Evolutionary conservation across 2,797 vertebrate species (phyloP).

Genomic region (Danio albolineatus): DNA sequence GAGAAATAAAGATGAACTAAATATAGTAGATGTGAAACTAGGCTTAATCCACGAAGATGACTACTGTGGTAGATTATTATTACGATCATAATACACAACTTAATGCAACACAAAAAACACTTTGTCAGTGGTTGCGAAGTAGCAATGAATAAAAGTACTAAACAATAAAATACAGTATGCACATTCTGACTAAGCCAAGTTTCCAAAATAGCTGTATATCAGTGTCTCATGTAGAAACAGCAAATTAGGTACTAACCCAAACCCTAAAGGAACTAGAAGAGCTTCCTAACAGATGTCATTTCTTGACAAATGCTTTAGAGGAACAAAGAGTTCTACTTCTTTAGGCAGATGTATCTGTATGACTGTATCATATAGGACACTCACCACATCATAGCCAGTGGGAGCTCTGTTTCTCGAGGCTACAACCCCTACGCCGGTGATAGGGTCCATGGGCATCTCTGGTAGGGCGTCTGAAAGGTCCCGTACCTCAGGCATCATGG

Average conservation of each 20-base stretch:
- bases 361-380: conserved; percentile 51
- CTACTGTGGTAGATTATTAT: no score
- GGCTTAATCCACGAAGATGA: no score
- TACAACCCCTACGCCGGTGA: conserved; percentile 94
- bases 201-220: no score
- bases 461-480: conserved; percentile 94
- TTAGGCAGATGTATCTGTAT: not conserved
- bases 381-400: conserved; percentile 94
- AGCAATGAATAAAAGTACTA: no score
- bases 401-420: conserved; percentile 93
- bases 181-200: no score
- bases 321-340: conserved; percentile 2
- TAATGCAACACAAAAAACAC: no score
- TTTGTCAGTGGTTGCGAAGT: no score
- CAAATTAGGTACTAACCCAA: not conserved
- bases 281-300: not conserved
- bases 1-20: no score
- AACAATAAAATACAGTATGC: no score
- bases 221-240: not conserved
- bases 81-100: no score
- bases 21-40: no score
- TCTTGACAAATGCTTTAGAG: not conserved
- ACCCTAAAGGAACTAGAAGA: conserved; percentile 12
- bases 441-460: conserved; percentile 93
- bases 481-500: conserved; percentile 94